A percentile compares a stretch with the other conserved stretches of the same genome.
Evolutionary conservation across 2,888 invertebrate genomes (phyloP).

Genomic region (Galerucella calmariensis): DNA sequence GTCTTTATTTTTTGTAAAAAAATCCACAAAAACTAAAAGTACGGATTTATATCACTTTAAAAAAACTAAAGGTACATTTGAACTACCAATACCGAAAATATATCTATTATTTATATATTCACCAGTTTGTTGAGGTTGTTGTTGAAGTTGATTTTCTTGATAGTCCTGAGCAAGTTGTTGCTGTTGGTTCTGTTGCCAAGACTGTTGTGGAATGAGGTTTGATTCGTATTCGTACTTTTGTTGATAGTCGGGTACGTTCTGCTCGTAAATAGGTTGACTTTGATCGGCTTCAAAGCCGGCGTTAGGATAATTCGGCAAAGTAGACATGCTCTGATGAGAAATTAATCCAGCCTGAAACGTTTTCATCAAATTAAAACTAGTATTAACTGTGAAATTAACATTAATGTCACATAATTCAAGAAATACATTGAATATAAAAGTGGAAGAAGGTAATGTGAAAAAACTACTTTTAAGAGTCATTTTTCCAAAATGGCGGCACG

Average conservation of each 20-base stretch:
- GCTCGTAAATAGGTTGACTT: conserved; percentile 42
- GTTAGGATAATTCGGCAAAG: conserved; percentile 17
- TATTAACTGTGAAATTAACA: not conserved
- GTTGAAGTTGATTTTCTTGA: conserved; percentile 50
- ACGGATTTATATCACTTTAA: no score
- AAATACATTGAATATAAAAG: no score
- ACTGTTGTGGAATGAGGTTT: conserved; percentile 46
- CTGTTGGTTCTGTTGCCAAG: conserved; percentile 55
- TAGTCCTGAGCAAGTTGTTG: conserved; percentile 44
- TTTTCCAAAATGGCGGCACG: no score
- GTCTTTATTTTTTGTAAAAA: no score
- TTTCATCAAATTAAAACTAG: not conserved
- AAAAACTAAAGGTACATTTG: no score
- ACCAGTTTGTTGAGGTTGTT: conserved; percentile 10
- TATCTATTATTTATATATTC: not conserved
- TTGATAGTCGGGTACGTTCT: conserved; percentile 49
- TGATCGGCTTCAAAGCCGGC: conserved; percentile 40
- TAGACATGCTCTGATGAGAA: conserved; percentile 51
- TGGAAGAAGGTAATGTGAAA: no score
- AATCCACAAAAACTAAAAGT: no score
- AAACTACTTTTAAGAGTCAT: no score
- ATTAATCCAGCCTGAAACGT: conserved; percentile 60
- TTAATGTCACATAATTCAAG: no score
- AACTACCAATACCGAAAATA: no score
- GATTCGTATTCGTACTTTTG: conserved; percentile 53